phyloP scores from a whole-genome alignment of 2,888 invertebrate species.

The Sesia bembeciformis region DNA sequence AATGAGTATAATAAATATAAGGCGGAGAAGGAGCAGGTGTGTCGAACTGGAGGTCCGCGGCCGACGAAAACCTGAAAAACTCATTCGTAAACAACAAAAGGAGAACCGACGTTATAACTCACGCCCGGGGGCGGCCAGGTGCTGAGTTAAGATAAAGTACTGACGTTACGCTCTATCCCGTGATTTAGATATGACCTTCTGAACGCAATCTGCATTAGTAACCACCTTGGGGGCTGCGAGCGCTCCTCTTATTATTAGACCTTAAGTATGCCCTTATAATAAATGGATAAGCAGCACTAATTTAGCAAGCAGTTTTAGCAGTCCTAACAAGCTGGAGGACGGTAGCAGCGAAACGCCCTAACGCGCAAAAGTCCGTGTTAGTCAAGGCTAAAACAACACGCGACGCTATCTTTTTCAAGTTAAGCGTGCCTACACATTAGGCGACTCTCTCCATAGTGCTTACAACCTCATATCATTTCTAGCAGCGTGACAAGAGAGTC shows the following conservation, averaged over 20 bases:
- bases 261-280: constrained; percentile 15
- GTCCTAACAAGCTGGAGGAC: too few species aligned
- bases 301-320: too few species aligned
- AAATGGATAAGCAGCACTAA: background rate
- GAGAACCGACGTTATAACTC: constrained; percentile 51
- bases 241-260: constrained; percentile 27
- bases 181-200: constrained; percentile 69
- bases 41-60: constrained; percentile 42
- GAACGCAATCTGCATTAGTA: constrained; percentile 64
- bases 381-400: too few species aligned
- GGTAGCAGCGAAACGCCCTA: too few species aligned
- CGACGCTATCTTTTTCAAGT: too few species aligned
- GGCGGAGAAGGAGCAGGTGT: constrained; percentile 52
- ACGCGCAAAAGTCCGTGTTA: too few species aligned
- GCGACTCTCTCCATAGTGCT: too few species aligned
- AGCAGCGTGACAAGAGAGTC: too few species aligned
- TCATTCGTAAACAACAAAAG: constrained; percentile 67
- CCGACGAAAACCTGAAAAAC: constrained; percentile 58
- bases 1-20: constrained; percentile 30
- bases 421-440: too few species aligned
- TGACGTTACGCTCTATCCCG: constrained; percentile 55
- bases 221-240: constrained; percentile 20
- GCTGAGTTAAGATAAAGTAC: constrained; percentile 63
- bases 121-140: constrained; percentile 43
- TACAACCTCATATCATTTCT: too few species aligned